These are phyloP conservation scores for Platypus cylindrus DNA, from an alignment of 2,888 invertebrate species.

Conservation along the genomic window DNA sequence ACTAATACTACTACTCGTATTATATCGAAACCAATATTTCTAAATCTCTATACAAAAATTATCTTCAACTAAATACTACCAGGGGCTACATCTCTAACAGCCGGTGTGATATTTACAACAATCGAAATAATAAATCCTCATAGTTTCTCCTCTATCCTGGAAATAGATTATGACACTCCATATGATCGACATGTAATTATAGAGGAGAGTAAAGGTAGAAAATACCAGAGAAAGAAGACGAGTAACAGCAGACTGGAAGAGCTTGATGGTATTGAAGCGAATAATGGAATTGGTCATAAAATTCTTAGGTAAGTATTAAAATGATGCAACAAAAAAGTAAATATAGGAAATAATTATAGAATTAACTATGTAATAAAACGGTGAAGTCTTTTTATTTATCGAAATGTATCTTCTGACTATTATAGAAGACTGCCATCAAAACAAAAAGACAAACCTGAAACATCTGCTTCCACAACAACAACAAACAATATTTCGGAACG, in stretches of 20 bases:
- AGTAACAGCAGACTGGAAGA: constrained; percentile 44
- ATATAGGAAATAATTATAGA: too few relatives aligned
- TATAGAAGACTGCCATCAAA: constrained; percentile 14
- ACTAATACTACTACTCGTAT: too few relatives aligned
- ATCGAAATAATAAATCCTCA: constrained; percentile 81
- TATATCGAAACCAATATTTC: too few relatives aligned
- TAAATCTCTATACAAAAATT: too few relatives aligned
- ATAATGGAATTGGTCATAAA: constrained; percentile 46
- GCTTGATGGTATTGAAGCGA: constrained; percentile 37
- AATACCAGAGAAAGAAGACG: constrained; percentile 45
- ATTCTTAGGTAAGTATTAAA: constrained; percentile 47
- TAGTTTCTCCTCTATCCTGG: constrained; percentile 80
- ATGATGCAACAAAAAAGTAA: too few relatives aligned
- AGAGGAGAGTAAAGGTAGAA: constrained; percentile 68
- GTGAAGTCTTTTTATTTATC: too few relatives aligned
- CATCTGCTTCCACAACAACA: too few relatives aligned
- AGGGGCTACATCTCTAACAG: constrained; percentile 67
- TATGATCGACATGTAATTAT: constrained; percentile 86
- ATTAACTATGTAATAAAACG: too few relatives aligned
- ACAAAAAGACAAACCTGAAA: constrained; percentile 12
- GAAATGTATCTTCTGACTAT: too few relatives aligned
- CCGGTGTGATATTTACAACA: constrained; percentile 68
- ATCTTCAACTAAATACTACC: too few relatives aligned
- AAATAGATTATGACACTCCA: constrained; percentile 88
- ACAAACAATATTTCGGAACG: too few relatives aligned